A percentile compares a stretch with the other conserved stretches of the same genome.
phyloP scores from a whole-genome alignment of 2,888 invertebrate species.

The Elysia crispata region DNA sequence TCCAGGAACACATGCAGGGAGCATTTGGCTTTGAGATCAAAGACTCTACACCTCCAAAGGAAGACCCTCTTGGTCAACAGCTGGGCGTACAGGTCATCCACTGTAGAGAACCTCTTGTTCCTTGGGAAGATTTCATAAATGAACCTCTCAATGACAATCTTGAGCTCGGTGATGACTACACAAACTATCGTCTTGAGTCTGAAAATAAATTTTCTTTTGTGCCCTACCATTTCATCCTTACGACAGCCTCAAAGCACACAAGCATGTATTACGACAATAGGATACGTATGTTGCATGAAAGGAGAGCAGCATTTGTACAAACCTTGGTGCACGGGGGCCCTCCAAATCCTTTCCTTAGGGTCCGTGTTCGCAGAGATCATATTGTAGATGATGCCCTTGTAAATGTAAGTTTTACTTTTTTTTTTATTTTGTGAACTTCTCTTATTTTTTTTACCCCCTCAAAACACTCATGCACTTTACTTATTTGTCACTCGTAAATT shows the following conservation, averaged over 20 bases:
- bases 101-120: constrained; percentile 88
- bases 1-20: constrained; percentile 69
- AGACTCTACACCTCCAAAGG: constrained; percentile 69
- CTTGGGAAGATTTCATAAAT: constrained; percentile 94
- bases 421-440: too few species aligned
- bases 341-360: constrained; percentile 82
- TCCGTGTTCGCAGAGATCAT: constrained; percentile 86
- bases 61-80: constrained; percentile 82
- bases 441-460: too few species aligned
- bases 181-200: constrained; percentile 84
- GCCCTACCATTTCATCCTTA: constrained; percentile 92
- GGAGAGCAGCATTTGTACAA: constrained; percentile 90
- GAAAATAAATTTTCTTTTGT: constrained; percentile 85
- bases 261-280: constrained; percentile 95
- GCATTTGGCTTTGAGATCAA: constrained; percentile 74
- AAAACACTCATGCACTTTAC: too few species aligned
- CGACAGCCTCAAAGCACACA: constrained; percentile 93
- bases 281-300: constrained; percentile 95
- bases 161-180: constrained; percentile 96
- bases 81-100: constrained; percentile 88
- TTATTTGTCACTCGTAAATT: too few species aligned
- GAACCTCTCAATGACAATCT: constrained; percentile 94
- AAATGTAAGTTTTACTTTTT: constrained; percentile 81
- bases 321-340: constrained; percentile 88
- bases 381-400: constrained; percentile 95